Base-by-base conservation (phyloP, 2,113 vertebrate species). In the Sinocyclocheilus anophthalmus region DNA sequence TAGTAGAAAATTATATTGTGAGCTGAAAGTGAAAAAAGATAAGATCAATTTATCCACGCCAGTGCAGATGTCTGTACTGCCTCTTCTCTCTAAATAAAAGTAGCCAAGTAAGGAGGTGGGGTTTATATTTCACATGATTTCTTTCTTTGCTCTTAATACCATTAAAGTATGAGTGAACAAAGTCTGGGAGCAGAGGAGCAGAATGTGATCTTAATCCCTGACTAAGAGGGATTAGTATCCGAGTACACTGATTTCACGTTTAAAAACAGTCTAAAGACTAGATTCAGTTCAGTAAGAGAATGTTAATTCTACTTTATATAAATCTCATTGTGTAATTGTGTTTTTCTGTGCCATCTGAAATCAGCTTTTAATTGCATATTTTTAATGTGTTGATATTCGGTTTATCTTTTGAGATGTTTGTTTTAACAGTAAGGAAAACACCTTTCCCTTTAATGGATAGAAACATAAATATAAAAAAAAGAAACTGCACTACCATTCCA, bases 131-230 rank as follows among this genome's bases (percentile, higher is more conserved):
- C 65, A 83, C 63, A 33, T 70, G 24, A 69, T 53, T 81, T 70
- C 20, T 70, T 22, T 48, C 42, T 33, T 67, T 53, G 45, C 13
- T 82, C 39, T 33, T 70, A 83, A 83, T n/a, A 18, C 9, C 20
- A 37, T 53, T 55, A 83, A 69, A 53, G 57, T 65, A 83, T 22
- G 45, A 24, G 26, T 55, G 65, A 26, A 69, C 13, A 30, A 18
- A 53, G 18, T 70, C 81, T 37, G 45, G 10, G n/a, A 83, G 65
- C 63, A 69, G 59, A 65, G 80, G 14, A 70, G 26, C 4, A 11
- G 18, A 83, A 70, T 61, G 6, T 65, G 57, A 81, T 70, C 45
- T 83, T 70, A 69, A 83, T 83, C 45, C 65, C 26, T 37, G 45
- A 83, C 13, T 53, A 83, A 70, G 11, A 55, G 11, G 65, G 65